phyloP scores from a whole-genome alignment of 1,140 invertebrate genomes.

The Bombus superbus region DNA sequence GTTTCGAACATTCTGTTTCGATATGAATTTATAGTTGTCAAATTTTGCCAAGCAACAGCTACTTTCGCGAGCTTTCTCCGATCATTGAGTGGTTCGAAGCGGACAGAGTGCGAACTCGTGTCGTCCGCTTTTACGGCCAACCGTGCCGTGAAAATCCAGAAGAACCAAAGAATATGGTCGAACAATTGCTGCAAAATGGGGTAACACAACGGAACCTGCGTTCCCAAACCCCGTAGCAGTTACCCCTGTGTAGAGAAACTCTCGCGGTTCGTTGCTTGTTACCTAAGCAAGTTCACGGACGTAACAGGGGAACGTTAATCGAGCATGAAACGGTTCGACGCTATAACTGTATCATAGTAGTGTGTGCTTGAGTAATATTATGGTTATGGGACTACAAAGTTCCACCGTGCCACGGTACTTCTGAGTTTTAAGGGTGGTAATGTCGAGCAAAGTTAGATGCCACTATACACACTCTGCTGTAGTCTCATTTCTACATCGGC shows the following conservation, averaged over 20 bases:
- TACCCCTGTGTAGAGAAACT: not conserved
- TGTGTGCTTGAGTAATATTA: slow-evolving; percentile 14
- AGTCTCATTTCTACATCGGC: not conserved
- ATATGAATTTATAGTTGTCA: slow-evolving; percentile 50
- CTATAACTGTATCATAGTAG: slow-evolving; percentile 3
- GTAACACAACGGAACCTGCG: not conserved
- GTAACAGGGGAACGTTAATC: slow-evolving; percentile 45
- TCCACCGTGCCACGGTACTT: not conserved
- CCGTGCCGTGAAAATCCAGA: slow-evolving; percentile 53
- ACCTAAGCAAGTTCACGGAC: slow-evolving; percentile 3
- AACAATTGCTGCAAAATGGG: slow-evolving; percentile 19
- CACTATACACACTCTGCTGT: not conserved
- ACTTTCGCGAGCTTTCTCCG: slow-evolving; percentile 17
- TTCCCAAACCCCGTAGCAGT: not conserved
- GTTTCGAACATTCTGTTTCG: not conserved
- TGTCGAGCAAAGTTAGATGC: not conserved
- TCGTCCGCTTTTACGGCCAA: slow-evolving; percentile 57
- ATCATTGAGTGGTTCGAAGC: slow-evolving; percentile 21
- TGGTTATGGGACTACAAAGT: slow-evolving; percentile 19
- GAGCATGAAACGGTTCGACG: slow-evolving; percentile 24
- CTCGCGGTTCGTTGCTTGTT: slow-evolving; percentile 40
- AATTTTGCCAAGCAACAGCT: slow-evolving; percentile 37
- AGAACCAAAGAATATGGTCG: slow-evolving; percentile 10
- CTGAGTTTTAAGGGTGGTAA: slow-evolving; percentile 6
- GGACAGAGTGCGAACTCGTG: slow-evolving; percentile 69